These are phyloP conservation scores for Lathronympha strigana DNA, from an alignment of 2,888 invertebrate genomes.

Conservation along the genomic window DNA sequence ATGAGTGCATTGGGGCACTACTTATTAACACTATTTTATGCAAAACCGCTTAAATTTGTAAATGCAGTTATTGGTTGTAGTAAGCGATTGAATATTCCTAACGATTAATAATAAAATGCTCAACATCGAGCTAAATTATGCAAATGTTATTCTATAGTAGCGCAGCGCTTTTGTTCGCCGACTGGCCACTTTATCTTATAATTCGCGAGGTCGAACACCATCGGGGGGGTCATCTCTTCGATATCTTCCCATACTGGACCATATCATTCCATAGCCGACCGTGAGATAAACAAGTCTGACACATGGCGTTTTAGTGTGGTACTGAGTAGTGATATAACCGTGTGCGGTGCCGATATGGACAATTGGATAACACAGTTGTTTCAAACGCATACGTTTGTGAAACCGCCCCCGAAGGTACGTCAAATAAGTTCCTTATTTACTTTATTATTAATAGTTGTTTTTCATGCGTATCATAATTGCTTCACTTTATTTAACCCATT, in stretches of 20 bases:
- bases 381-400: constrained; percentile 69
- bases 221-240: constrained; percentile 77
- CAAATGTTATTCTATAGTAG: constrained; percentile 63
- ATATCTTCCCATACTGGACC: constrained; percentile 69
- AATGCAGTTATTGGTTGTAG: not conserved
- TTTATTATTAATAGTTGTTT: not conserved
- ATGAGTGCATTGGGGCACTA: not conserved
- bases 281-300: constrained; percentile 66
- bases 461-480: too few species aligned
- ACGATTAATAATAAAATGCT: constrained; percentile 30
- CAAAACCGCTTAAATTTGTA: not conserved
- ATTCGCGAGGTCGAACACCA: constrained; percentile 70
- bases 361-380: constrained; percentile 81
- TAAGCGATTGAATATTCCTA: not conserved
- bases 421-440: not conserved
- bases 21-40: not conserved
- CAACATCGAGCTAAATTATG: constrained; percentile 54
- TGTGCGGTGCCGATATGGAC: constrained; percentile 61
- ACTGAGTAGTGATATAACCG: not conserved
- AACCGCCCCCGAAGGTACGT: constrained; percentile 75
- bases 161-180: constrained; percentile 60
- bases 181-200: constrained; percentile 73
- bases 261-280: constrained; percentile 69
- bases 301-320: constrained; percentile 26
- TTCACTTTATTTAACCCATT: too few species aligned